These are phyloP conservation scores for Holocentrus rufus DNA, from an alignment of 2,797 vertebrate species.

Conservation along the genomic window DNA sequence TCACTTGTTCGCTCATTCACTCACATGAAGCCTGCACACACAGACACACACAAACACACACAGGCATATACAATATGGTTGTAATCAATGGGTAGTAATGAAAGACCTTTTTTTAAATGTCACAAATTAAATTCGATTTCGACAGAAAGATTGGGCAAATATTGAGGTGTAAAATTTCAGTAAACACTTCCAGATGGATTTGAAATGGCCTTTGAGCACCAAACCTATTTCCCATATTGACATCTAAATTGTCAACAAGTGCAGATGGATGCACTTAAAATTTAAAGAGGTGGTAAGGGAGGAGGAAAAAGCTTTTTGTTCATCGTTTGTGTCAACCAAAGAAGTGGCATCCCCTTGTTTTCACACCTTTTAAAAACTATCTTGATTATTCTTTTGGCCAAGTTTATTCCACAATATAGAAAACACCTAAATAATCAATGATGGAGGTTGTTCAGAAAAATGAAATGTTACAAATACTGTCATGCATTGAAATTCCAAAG, in stretches of 20 bases:
- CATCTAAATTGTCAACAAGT: slow-evolving; percentile 42
- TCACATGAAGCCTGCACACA: neutral
- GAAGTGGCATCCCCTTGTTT: too few relatives aligned
- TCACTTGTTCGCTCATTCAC: neutral
- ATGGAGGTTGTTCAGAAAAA: too few relatives aligned
- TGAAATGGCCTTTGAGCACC: slow-evolving; percentile 57
- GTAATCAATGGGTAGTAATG: slow-evolving; percentile 54
- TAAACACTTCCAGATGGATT: slow-evolving; percentile 62
- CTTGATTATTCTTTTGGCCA: too few relatives aligned
- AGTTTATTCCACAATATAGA: too few relatives aligned
- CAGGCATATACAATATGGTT: slow-evolving; percentile 34
- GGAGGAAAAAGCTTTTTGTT: slow-evolving; percentile 9
- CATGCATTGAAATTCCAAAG: too few relatives aligned
- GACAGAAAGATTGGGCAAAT: slow-evolving; percentile 38
- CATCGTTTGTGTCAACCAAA: too few relatives aligned
- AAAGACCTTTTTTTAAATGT: slow-evolving; percentile 72
- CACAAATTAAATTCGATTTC: slow-evolving; percentile 61
- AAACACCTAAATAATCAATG: too few relatives aligned
- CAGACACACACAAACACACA: slow-evolving; percentile 7
- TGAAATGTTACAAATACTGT: too few relatives aligned
- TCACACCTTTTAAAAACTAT: too few relatives aligned
- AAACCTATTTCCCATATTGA: slow-evolving; percentile 43
- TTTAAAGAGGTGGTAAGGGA: neutral
- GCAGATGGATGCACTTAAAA: slow-evolving; percentile 24
- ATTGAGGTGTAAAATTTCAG: slow-evolving; percentile 36